Conservation (phyloP, 2,797 vertebrate genomes). For the Tangara arthus region DNA sequence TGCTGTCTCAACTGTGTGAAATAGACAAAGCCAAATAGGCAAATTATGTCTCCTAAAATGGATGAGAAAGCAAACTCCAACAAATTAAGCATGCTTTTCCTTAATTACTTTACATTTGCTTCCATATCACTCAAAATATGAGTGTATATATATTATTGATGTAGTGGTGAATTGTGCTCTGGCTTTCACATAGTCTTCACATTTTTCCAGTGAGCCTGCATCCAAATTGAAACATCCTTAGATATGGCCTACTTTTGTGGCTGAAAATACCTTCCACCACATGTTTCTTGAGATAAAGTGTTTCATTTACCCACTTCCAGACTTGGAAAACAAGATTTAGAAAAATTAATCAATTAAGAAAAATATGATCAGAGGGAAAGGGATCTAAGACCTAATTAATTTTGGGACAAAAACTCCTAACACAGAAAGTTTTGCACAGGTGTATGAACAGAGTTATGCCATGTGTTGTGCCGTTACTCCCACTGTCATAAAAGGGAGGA, state of each 20-base stretch:
- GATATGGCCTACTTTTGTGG: not conserved
- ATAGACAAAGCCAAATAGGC: not conserved
- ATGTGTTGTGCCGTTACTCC: not conserved
- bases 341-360: not conserved
- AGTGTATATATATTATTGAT: not conserved
- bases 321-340: not conserved
- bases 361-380: not conserved
- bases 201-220: not conserved
- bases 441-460: not conserved
- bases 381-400: not conserved
- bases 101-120: not conserved
- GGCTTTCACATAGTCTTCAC: not conserved
- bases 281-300: not conserved
- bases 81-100: not conserved
- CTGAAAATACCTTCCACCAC: not conserved
- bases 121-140: not conserved
- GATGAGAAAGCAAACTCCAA: not conserved
- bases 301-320: not conserved
- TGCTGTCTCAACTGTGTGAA: slow-evolving; percentile 21
- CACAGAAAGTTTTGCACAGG: not conserved
- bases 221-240: not conserved
- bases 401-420: not conserved
- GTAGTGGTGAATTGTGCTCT: not conserved
- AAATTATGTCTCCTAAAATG: not conserved
- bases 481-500: not conserved